These are phyloP conservation scores for Myotis brandtii DNA, from an alignment of 2,113 vertebrate genomes.

Conservation along the genomic window DNA sequence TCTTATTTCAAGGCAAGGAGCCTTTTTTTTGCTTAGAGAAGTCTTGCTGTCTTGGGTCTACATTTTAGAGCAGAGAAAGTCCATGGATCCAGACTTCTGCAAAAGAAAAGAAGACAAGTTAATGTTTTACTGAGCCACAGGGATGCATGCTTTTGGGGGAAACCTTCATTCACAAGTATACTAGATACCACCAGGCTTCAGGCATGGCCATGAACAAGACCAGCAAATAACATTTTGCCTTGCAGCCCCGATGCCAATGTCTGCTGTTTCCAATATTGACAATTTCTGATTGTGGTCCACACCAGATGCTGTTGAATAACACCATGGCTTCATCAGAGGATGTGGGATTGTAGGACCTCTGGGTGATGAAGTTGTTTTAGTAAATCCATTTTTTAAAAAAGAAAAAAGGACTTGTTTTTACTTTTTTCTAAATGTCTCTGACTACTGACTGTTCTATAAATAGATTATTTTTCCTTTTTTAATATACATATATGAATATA, in stretches of 20 bases:
- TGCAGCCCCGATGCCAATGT: conserved; percentile 63
- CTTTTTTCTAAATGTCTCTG: conserved; percentile 92
- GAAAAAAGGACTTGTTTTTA: conserved; percentile 90
- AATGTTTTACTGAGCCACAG: conserved; percentile 83
- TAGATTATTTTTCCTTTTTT: conserved; percentile 93
- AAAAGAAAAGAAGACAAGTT: conserved; percentile 63
- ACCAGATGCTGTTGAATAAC: conserved; percentile 69
- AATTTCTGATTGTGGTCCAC: conserved; percentile 60
- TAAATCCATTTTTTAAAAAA: conserved; percentile 90
- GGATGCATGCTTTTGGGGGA: conserved; percentile 82
- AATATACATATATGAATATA: conserved; percentile 81
- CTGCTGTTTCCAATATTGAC: conserved; percentile 46
- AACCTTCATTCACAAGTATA: conserved; percentile 82
- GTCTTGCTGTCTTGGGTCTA: conserved; percentile 73
- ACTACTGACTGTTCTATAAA: conserved; percentile 92
- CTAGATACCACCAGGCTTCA: conserved; percentile 82
- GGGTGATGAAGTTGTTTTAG: conserved; percentile 88
- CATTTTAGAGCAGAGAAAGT: conserved; percentile 76
- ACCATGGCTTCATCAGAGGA: conserved; percentile 82
- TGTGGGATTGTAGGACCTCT: conserved; percentile 83
- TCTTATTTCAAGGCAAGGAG: conserved; percentile 70
- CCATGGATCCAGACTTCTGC: conserved; percentile 71
- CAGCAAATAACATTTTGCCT: conserved; percentile 77
- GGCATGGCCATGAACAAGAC: conserved; percentile 83
- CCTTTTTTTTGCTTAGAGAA: conserved; percentile 77